Evolutionary conservation across 2,113 vertebrate genomes (phyloP).

Genomic region (Argyrosomus japonicus): DNA sequence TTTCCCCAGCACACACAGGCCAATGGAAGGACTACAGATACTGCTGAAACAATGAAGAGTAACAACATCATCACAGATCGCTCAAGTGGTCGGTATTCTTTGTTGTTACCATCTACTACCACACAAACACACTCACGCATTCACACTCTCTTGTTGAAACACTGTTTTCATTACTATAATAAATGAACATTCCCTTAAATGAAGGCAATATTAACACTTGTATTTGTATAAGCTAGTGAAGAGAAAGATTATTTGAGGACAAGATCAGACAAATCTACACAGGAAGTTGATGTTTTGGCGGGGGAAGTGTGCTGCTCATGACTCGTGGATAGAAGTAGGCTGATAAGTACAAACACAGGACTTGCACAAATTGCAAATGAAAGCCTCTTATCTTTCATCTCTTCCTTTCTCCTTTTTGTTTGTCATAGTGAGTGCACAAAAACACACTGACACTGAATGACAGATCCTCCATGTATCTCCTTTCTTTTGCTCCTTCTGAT

Average conservation of each 20-base stretch:
- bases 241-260: background rate
- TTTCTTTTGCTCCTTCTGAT: background rate
- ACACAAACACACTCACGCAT: slow-evolving; percentile 8
- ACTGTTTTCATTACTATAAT: background rate
- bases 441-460: background rate
- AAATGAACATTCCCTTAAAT: background rate
- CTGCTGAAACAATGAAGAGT: slow-evolving; percentile 26
- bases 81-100: background rate
- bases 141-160: background rate
- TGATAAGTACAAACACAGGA: background rate
- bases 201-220: background rate
- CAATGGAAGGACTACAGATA: slow-evolving; percentile 35
- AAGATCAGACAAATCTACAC: background rate
- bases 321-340: background rate
- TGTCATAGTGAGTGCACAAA: background rate
- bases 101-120: background rate
- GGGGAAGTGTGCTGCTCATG: slow-evolving; percentile 6
- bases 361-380: slow-evolving; percentile 4
- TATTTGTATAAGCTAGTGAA: background rate
- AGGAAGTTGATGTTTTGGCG: slow-evolving; percentile 33
- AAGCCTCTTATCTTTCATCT: background rate
- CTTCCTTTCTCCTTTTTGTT: background rate
- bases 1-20: slow-evolving; percentile 79
- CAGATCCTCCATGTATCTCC: background rate
- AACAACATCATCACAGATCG: slow-evolving; percentile 21